phyloP scores from a whole-genome alignment of 2,888 invertebrate species.

The Pimpla rufipes region DNA sequence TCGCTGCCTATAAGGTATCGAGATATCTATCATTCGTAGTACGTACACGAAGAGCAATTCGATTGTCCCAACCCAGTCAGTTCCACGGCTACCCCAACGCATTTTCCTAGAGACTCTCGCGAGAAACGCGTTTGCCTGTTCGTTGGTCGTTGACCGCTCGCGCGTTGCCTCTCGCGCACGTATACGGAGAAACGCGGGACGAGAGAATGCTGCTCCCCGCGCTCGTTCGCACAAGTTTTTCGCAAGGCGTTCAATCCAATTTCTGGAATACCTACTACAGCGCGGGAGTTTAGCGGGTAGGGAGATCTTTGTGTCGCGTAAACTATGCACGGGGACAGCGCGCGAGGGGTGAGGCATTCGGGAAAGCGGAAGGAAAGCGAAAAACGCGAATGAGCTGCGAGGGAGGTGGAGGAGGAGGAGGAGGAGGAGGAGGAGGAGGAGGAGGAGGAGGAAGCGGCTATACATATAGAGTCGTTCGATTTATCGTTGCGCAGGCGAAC shows the following conservation, averaged over 20 bases:
- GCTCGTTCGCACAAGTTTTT: conserved; percentile 32
- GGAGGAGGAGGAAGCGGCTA: conserved; percentile 17
- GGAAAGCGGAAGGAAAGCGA: conserved; percentile 31
- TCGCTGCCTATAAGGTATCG: no score
- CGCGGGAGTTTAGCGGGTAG: conserved; percentile 6
- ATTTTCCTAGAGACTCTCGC: conserved; percentile 16
- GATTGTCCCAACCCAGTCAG: neutral
- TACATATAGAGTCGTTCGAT: conserved; percentile 61
- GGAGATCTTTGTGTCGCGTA: conserved; percentile 49
- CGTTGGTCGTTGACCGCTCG: neutral
- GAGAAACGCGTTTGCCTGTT: neutral
- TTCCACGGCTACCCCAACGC: neutral
- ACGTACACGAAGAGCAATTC: neutral
- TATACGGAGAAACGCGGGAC: neutral
- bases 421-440: conserved; percentile 32
- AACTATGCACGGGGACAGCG: conserved; percentile 53
- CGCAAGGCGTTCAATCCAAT: conserved; percentile 57
- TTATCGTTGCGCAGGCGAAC: conserved; percentile 68
- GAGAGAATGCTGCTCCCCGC: neutral
- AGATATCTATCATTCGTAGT: no score
- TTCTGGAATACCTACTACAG: conserved; percentile 48
- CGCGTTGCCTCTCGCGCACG: neutral
- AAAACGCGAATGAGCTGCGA: conserved; percentile 14
- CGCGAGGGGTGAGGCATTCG: conserved; percentile 4
- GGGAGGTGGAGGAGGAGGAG: neutral